Conservation (phyloP, 64 coral and sea anemone species). For the Actinia tenebrosa region DNA sequence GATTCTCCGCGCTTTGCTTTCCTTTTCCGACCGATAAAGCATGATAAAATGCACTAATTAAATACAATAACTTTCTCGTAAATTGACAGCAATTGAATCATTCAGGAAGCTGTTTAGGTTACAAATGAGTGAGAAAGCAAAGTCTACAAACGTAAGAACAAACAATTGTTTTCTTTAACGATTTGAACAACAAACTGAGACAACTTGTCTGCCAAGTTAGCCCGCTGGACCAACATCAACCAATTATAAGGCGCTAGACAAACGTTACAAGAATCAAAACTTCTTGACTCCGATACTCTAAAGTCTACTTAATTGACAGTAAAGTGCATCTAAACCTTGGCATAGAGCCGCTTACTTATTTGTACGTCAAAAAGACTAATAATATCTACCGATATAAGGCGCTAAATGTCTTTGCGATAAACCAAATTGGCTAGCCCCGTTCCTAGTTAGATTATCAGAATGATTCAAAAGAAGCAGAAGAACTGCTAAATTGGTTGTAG, state of each 20-base stretch:
- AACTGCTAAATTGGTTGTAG: not conserved
- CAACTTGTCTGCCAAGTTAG: not conserved
- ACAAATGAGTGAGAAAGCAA: constrained; percentile 17
- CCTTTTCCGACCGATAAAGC: not conserved
- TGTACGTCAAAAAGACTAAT: not conserved
- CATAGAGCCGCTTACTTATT: constrained; percentile 11
- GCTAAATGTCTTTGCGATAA: not conserved
- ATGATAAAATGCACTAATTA: not conserved
- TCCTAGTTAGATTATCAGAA: not conserved
- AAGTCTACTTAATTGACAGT: not conserved
- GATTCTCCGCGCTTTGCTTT: not conserved
- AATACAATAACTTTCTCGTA: not conserved
- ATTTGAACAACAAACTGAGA: constrained; percentile 15
- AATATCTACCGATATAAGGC: not conserved
- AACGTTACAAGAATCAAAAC: not conserved
- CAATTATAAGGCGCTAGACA: not conserved
- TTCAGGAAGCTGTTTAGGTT: constrained; percentile 22
- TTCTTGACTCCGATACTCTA: not conserved
- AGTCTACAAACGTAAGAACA: constrained; percentile 6
- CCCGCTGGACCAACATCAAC: not conserved
- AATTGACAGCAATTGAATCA: constrained; percentile 13
- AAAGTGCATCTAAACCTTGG: not conserved
- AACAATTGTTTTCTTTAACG: constrained; percentile 22
- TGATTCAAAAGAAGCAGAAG: not conserved
- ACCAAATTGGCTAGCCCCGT: not conserved